Conservation (phyloP, 2,888 invertebrate species). For the Catocala sponsa region DNA sequence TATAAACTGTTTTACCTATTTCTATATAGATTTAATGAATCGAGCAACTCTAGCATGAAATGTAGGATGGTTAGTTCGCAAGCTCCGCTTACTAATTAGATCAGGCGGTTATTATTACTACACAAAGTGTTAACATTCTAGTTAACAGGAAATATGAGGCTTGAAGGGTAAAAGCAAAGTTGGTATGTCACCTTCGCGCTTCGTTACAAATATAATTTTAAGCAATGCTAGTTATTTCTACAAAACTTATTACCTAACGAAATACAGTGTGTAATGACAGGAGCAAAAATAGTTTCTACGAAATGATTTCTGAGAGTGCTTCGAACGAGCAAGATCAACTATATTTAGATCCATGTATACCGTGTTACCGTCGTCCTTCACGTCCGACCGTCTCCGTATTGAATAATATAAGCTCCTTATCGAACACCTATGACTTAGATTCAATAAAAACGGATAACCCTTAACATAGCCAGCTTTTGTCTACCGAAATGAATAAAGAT, state of each 20-base stretch:
- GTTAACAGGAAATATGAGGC: constrained; percentile 31
- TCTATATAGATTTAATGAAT: constrained; percentile 31
- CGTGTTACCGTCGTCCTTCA: constrained; percentile 16
- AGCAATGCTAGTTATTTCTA: neutral
- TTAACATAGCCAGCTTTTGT: neutral
- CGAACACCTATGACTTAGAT: neutral
- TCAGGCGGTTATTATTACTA: constrained; percentile 39
- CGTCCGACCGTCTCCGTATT: neutral
- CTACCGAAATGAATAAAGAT: too few species aligned
- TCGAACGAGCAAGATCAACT: constrained; percentile 17
- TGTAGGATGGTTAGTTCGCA: constrained; percentile 23
- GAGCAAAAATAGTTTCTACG: constrained; percentile 32
- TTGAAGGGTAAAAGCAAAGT: constrained; percentile 27
- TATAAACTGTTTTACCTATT: constrained; percentile 13
- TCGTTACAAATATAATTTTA: constrained; percentile 23
- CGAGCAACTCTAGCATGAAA: constrained; percentile 27
- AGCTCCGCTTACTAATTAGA: constrained; percentile 45
- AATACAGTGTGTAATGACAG: constrained; percentile 21
- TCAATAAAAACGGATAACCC: neutral
- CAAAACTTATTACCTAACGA: constrained; percentile 11
- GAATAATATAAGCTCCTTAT: constrained; percentile 2
- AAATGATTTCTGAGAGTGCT: constrained; percentile 10
- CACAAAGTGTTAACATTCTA: constrained; percentile 25
- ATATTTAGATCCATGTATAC: constrained; percentile 7
- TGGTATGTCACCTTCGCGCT: constrained; percentile 27